A percentile compares a stretch with the other conserved stretches of the same genome.
Conservation (phyloP, 2,113 vertebrate genomes). For the Mesoclemmys tuberculata region DNA sequence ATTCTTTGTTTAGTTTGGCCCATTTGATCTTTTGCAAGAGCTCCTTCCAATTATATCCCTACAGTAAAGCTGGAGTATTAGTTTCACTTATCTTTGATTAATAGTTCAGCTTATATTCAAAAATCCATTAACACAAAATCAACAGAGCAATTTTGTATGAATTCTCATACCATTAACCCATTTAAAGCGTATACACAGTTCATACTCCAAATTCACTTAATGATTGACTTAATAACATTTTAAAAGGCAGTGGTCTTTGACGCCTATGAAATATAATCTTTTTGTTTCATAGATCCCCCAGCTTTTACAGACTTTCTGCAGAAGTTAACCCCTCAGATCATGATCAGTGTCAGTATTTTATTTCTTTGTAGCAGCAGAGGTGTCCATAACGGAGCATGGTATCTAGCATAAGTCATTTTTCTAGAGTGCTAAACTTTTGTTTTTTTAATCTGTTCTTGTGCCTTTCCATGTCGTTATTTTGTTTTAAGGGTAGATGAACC, state of each 20-base stretch:
- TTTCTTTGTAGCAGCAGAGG: neutral
- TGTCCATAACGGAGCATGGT: neutral
- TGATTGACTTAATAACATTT: slow-evolving; percentile 71
- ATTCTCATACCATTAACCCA: slow-evolving; percentile 76
- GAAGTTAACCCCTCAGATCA: neutral
- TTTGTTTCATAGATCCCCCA: rapidly evolving
- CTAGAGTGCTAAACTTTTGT: neutral
- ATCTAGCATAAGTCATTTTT: neutral
- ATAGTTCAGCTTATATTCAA: slow-evolving; percentile 77
- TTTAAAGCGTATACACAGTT: slow-evolving; percentile 70
- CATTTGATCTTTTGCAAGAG: slow-evolving; percentile 9
- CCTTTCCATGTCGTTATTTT: neutral
- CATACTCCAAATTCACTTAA: slow-evolving; percentile 69
- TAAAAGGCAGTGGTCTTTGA: slow-evolving; percentile 29
- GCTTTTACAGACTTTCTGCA: neutral
- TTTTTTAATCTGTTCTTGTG: neutral
- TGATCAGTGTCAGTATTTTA: neutral
- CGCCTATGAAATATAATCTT: slow-evolving; percentile 2
- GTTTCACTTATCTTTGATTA: slow-evolving; percentile 71
- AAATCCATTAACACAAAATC: slow-evolving; percentile 78
- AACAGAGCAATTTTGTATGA: slow-evolving; percentile 73
- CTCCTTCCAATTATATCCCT: slow-evolving; percentile 61
- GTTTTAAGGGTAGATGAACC: neutral
- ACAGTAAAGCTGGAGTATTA: slow-evolving; percentile 60
- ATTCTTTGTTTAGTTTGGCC: neutral